Conservation (phyloP, 2,113 vertebrate genomes). For the Tichodroma muraria region DNA sequence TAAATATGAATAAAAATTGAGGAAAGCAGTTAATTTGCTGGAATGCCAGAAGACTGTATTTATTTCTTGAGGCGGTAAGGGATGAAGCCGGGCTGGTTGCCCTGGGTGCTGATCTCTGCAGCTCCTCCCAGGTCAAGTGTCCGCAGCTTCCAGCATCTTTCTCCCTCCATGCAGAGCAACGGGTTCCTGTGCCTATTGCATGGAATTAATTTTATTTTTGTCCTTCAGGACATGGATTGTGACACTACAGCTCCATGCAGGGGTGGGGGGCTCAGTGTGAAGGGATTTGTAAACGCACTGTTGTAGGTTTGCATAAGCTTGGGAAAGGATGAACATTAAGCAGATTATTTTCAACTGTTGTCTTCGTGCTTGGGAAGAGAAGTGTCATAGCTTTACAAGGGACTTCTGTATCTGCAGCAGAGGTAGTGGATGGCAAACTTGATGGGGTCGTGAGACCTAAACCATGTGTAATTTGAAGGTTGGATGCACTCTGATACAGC, state of each 20-base stretch:
- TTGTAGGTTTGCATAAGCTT: not conserved
- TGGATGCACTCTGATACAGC: not conserved
- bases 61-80: not conserved
- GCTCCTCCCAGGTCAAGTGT: not conserved
- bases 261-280: not conserved
- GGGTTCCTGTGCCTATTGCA: rapidly evolving
- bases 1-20: not conserved
- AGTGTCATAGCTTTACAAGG: not conserved
- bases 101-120: not conserved
- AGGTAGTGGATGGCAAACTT: not conserved
- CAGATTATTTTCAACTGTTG: not conserved
- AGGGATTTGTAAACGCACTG: not conserved
- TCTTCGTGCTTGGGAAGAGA: not conserved
- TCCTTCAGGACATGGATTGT: not conserved
- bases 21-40: not conserved
- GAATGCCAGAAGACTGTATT: not conserved
- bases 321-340: not conserved
- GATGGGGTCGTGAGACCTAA: not conserved
- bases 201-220: not conserved
- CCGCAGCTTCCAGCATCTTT: not conserved
- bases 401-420: not conserved
- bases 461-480: not conserved
- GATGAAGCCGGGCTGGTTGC: not conserved
- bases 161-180: not conserved
- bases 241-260: not conserved